Evolutionary conservation across 2,113 vertebrate genomes (phyloP).

Genomic region (Hippopotamus amphibius): DNA sequence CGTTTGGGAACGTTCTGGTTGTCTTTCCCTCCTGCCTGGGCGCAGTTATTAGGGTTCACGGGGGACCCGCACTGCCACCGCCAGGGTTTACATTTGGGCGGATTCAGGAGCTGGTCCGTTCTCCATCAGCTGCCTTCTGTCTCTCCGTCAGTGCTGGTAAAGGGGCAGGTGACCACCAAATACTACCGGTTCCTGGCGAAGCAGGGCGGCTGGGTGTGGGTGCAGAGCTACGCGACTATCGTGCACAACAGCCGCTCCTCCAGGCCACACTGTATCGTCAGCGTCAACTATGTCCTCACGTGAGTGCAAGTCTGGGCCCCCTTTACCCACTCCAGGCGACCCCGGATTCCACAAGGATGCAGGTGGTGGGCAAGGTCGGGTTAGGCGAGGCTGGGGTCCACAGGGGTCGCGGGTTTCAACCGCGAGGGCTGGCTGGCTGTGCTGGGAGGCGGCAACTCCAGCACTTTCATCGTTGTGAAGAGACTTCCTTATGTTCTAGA

Average conservation of each 20-base stretch:
- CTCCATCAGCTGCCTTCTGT: slow-evolving; percentile 3
- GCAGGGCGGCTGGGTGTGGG: slow-evolving; percentile 98
- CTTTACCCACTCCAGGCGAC: neutral
- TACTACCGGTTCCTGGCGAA: slow-evolving; percentile 98
- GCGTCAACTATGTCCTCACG: slow-evolving; percentile 99
- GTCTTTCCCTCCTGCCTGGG: neutral
- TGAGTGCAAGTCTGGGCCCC: slow-evolving; percentile 86
- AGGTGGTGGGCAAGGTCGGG: neutral
- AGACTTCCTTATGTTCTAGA: slow-evolving; percentile 62
- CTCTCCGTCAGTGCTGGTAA: slow-evolving; percentile 93
- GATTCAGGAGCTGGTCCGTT: neutral
- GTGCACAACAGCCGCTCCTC: slow-evolving; percentile 99
- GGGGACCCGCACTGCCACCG: neutral
- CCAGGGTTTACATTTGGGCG: neutral
- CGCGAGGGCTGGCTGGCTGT: fast-evolving
- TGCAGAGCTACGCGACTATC: slow-evolving; percentile 98
- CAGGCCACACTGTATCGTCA: slow-evolving; percentile 98
- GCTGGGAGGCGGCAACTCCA: slow-evolving; percentile 7
- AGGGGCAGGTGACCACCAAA: slow-evolving; percentile 98
- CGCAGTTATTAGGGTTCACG: neutral
- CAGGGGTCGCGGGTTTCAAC: no score
- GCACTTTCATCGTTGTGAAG: slow-evolving; percentile 80
- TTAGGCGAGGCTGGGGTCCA: neutral
- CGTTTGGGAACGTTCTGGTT: neutral
- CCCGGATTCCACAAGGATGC: neutral